Base-by-base conservation (phyloP, 2,888 invertebrate genomes). In the Calameuta filiformis region DNA sequence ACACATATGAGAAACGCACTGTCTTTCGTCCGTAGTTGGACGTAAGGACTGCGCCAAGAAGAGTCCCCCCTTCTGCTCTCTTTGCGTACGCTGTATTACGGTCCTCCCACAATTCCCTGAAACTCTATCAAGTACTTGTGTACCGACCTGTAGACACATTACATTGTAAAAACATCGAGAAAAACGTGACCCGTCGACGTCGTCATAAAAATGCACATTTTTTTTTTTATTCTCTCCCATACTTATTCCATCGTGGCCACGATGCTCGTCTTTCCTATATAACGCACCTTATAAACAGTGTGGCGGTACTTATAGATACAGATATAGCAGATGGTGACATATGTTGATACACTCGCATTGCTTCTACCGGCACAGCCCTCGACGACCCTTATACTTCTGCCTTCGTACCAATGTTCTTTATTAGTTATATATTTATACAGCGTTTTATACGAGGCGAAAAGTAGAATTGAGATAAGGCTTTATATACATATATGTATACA, bases 161-260 rank as follows among this genome's bases (percentile, higher is more conserved):
- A 84, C 84, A 82, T 84, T 78, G 80, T 75, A 74, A 81, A 82
- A 85, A 80, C 79, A 82, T 84, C 1, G 12, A 69, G 69, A 69
- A 69, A 81, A 77, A 78, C 81, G 81, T 81, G 83, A 84, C 79
- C 79, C 81, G 79, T 80, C 82, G 78, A 76, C 80, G 78, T 81
- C 86, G 85, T 89, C 88, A 85, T 89, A 89, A 90, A 89, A 87
- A 82, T 81, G 77, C 77, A 73, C 68, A 68, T 78, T 77, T 75
- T 31, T 76, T 23, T 75, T 76, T 68, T 34, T 78, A 76, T 79
- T 80, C 81, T 82, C 81, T 71, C 12, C 35, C 35, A 35, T 35
- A 73, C 73, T 76, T 76, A 12, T 35, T 75, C 31, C 73, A 69
- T 69, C 69, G 11, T 40, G 15, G 40, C 15, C 31, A 31, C 31